Evolutionary conservation across 2,888 invertebrate species (phyloP).

Genomic region (Lomographa bimaculata): DNA sequence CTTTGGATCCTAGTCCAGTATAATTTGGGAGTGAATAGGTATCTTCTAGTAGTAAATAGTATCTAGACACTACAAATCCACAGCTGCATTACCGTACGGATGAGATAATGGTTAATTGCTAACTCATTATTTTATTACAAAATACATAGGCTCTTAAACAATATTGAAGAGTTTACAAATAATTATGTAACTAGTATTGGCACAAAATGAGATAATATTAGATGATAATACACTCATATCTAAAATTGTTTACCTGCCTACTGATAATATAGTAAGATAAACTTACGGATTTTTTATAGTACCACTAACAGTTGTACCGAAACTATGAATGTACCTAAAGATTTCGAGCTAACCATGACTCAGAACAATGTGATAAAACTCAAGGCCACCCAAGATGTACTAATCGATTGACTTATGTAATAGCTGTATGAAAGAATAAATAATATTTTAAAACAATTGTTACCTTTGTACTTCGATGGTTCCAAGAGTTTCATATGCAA

Average conservation of each 20-base stretch:
- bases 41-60: too few relatives aligned
- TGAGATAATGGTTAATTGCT: too few relatives aligned
- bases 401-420: slow-evolving; percentile 5
- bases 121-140: too few relatives aligned
- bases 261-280: slow-evolving; percentile 31
- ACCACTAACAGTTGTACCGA: too few relatives aligned
- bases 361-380: slow-evolving; percentile 10
- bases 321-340: too few relatives aligned
- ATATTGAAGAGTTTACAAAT: slow-evolving; percentile 4
- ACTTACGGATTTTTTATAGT: slow-evolving; percentile 2
- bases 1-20: too few relatives aligned
- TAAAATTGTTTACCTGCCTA: slow-evolving; percentile 31
- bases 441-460: slow-evolving; percentile 39
- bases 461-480: slow-evolving; percentile 97
- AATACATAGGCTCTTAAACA: too few relatives aligned
- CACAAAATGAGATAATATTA: slow-evolving; percentile 9
- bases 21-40: too few relatives aligned
- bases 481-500: slow-evolving; percentile 97
- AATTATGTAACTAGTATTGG: neutral
- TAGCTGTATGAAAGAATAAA: slow-evolving; percentile 1
- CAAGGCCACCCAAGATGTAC: slow-evolving; percentile 16
- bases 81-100: too few relatives aligned
- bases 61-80: too few relatives aligned
- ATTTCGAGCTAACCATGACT: slow-evolving; percentile 14
- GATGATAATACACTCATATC: slow-evolving; percentile 21